phyloP scores from a whole-genome alignment of 2,797 vertebrate genomes.

The Pantherophis alleghaniensis region DNA sequence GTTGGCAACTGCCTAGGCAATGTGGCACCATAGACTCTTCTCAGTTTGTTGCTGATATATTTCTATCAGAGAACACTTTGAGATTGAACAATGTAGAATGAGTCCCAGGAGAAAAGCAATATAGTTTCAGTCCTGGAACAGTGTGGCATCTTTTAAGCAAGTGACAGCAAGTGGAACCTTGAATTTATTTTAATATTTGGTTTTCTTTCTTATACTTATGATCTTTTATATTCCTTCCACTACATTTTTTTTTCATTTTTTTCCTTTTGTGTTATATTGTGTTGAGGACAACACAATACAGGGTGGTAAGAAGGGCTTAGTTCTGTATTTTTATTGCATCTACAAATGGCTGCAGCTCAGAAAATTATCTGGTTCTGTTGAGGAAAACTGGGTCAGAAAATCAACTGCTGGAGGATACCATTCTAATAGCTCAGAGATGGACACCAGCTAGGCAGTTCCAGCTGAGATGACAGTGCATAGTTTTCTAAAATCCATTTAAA shows the following conservation, averaged over 20 bases:
- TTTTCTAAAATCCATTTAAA: not conserved
- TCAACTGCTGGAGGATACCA: not conserved
- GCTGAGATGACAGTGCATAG: not conserved
- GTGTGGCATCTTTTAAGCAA: not conserved
- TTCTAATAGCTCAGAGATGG: not conserved
- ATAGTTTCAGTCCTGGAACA: not conserved
- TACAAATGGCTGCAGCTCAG: not conserved
- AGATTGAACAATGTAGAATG: not conserved
- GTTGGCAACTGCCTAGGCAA: not conserved
- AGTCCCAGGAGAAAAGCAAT: not conserved
- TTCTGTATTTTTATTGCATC: not conserved
- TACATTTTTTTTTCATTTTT: not conserved
- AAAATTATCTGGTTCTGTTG: not conserved
- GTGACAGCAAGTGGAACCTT: not conserved
- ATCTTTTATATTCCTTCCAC: not conserved
- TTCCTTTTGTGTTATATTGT: not conserved
- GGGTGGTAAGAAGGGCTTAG: not conserved
- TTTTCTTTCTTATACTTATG: not conserved
- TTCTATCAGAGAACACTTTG: not conserved
- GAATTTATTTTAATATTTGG: not conserved
- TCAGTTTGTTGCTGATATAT: not conserved
- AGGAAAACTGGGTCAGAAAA: not conserved
- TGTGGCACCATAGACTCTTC: not conserved
- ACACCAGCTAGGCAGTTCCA: not conserved
- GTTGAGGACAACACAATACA: not conserved